Percentiles rank a stretch among this genome's conserved stretches.
These are phyloP conservation scores for Charina bottae DNA, from an alignment of 2,113 vertebrate genomes.

Conservation along the genomic window DNA sequence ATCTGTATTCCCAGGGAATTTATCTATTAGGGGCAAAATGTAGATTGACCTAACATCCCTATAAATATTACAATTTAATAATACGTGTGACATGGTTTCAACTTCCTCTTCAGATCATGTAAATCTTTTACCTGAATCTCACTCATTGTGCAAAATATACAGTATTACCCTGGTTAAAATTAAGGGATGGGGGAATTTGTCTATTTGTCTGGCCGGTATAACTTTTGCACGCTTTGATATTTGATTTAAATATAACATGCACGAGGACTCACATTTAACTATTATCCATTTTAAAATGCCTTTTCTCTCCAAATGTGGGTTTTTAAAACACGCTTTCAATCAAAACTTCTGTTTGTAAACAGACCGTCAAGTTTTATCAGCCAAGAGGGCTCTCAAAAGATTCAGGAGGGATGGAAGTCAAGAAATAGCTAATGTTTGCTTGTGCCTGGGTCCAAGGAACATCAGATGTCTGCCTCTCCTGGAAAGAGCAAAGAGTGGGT, in stretches of 20 bases:
- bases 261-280: neutral
- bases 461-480: neutral
- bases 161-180: neutral
- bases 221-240: neutral
- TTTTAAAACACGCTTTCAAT: neutral
- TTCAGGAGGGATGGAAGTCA: neutral
- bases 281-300: neutral
- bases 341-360: neutral
- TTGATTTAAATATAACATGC: neutral
- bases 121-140: neutral
- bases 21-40: too few relatives aligned
- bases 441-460: too few relatives aligned
- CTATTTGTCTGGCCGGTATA: too few relatives aligned
- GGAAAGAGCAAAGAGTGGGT: neutral
- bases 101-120: too few relatives aligned
- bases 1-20: too few relatives aligned
- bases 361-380: neutral
- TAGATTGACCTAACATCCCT: too few relatives aligned
- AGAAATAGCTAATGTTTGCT: neutral
- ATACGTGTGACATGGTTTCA: too few relatives aligned
- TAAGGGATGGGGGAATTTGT: neutral
- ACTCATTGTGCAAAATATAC: neutral
- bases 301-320: neutral
- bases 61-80: too few relatives aligned
- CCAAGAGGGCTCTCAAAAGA: neutral